Base-by-base conservation (phyloP, 2,113 vertebrate genomes). In the Corydoras maculifer region DNA sequence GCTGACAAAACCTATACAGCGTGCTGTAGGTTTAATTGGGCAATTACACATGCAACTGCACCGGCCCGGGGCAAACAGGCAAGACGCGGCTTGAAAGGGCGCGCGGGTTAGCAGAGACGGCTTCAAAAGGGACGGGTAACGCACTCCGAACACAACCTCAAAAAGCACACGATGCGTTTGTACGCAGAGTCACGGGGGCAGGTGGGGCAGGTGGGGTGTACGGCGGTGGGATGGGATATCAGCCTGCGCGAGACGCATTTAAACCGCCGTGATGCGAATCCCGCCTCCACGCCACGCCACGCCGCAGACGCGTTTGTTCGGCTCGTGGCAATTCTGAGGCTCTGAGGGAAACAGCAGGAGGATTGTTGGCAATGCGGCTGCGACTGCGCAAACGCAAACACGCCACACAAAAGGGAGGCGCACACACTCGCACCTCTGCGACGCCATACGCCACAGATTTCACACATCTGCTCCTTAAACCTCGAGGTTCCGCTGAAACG, bases 401-500 rank as follows among this genome's bases (percentile, higher is more conserved):
- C 64, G 54, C 60, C 29, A 73, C 11, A 43, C 48, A 66, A 54
- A 67, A 78, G 68, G 67, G 10, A 43, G 68, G 71, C 58, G 58
- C 53, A 30, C 61, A 58, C 62, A 74, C 14, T 83, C 82, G 85
- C 2, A 61, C 66, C 70, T 85, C 83, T 85, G 85, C 83, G 88
- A 88, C 83, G 79, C 85, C 86, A 89, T 89, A 89, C 82, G 85
- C 82, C 82, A 78, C 82, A 79, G 80, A 87, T 89, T 79, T 86
- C 81, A 82, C 82, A 86, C 85, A 85, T 90, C 87, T 86, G 84
- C 85, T 85, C 80, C 81, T 82, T 88, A 82, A 88, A 82, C 80
- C 73, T 43, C 49, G 13, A 25, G 62, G 50, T 63, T 14, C 13
- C 55, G 57, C 25, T 57, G 48, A 55, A 84, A 82, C 31, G 74